Evolutionary conservation across 2,797 vertebrate genomes (phyloP).

Genomic region (Mormyrops boulengeri): DNA sequence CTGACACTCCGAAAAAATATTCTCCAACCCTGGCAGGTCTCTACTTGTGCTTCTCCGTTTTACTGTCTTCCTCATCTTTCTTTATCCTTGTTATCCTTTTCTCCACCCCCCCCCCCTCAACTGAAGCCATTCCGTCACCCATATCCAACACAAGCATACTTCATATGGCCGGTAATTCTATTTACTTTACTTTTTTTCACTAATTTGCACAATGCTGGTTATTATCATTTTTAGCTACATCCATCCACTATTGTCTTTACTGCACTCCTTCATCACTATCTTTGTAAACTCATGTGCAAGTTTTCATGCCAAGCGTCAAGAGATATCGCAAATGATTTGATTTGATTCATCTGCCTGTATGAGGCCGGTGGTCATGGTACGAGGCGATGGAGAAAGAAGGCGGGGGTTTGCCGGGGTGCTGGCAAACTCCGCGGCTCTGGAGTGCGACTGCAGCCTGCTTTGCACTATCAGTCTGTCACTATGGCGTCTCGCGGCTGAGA

Average conservation of each 20-base stretch:
- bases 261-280: neutral
- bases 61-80: neutral
- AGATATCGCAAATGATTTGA: neutral
- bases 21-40: constrained; percentile 19
- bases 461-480: neutral
- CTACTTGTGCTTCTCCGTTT: constrained; percentile 30
- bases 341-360: neutral
- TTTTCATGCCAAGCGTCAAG: neutral
- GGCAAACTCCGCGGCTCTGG: neutral
- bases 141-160: neutral
- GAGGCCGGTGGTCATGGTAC: neutral
- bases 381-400: neutral
- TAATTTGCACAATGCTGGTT: neutral
- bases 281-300: neutral
- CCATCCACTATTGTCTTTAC: neutral
- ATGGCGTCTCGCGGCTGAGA: neutral
- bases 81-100: neutral
- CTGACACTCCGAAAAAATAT: neutral
- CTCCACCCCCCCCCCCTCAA: too few relatives aligned
- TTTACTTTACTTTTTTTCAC: neutral
- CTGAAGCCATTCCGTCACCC: neutral
- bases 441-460: neutral
- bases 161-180: neutral
- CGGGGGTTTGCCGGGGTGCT: neutral
- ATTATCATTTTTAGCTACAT: neutral